Evolutionary conservation across 2,888 invertebrate species (phyloP).

Genomic region (Agrotis ipsilon): DNA sequence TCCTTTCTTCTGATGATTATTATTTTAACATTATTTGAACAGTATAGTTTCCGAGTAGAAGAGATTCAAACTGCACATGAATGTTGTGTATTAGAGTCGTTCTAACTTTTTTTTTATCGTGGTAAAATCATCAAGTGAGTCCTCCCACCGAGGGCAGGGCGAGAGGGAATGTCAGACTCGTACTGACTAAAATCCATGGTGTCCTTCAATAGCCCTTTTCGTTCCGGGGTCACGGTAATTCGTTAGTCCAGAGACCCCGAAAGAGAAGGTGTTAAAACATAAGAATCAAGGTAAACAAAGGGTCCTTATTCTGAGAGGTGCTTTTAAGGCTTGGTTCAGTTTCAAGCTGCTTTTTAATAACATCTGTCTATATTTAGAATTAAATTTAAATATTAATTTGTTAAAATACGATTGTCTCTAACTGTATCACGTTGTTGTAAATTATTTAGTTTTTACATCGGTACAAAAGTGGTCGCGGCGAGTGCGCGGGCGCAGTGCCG

Average conservation of each 20-base stretch:
- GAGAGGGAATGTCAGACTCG: no score
- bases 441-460: conserved; percentile 85
- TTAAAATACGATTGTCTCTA: conserved; percentile 76
- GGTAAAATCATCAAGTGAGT: no score
- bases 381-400: conserved; percentile 75
- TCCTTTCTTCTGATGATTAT: not conserved
- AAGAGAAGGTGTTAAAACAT: no score
- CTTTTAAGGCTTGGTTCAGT: not conserved
- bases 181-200: no score
- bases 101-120: no score
- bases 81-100: no score
- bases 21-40: not conserved
- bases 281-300: not conserved
- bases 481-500: conserved; percentile 74
- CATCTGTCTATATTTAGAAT: conserved; percentile 59
- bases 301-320: not conserved
- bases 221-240: no score
- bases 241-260: no score
- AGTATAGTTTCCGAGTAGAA: not conserved
- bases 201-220: no score
- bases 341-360: conserved; percentile 3
- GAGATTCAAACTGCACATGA: not conserved
- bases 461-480: conserved; percentile 81
- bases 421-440: conserved; percentile 77
- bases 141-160: no score